Base-by-base conservation (phyloP, 2,888 invertebrate genomes). In the Cecidostiba fungosa region DNA sequence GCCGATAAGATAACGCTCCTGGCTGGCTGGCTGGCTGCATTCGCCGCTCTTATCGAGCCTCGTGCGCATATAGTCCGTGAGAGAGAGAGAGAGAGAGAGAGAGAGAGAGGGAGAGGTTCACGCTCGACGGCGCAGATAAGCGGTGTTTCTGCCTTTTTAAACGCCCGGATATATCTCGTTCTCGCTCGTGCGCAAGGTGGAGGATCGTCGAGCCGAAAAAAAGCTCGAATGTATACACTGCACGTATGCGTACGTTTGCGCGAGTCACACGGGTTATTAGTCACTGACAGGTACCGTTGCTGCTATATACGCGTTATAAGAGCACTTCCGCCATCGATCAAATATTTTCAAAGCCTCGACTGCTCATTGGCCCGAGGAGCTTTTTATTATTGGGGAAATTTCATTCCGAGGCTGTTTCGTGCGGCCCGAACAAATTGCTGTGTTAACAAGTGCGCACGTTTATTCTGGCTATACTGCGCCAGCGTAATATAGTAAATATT, bases 1-100 rank as follows among this genome's bases (percentile, higher is more conserved):
- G 84, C 87, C 87, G 92, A 92, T 92, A 92, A 92, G 92, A 92
- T 92, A 92, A 90, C 90, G 88, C 85, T 73, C 73, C n/a, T 50
- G 36, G n/a, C n/a, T n/a, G n/a, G n/a, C n/a, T 76, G 84, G 87
- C 84, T 90, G 83, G 87, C 84, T 90, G 89, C 89, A 89, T 90
- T 90, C 87, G 86, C 66, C 26, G 78, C 74, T 74, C 66, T 79
- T 79, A 83, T 83, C 77, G 72, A 72, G 59, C n/a, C 29, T 82
- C 74, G 74, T 23, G 82, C 70, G 70, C 72, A 39, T 69, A 72
- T 54, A 39, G 47, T 43, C 39, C 47, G 74, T 23, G 14, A 32
- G 62, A 26, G 43, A 43, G 70, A 19, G 72, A n/a, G 54, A 77
- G 77, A 43, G 77, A 77, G 59, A 59, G 77, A 66, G n/a, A n/a